Evolutionary conservation across 2,113 vertebrate species (phyloP).

Genomic region (Emydocephalus ijimae): DNA sequence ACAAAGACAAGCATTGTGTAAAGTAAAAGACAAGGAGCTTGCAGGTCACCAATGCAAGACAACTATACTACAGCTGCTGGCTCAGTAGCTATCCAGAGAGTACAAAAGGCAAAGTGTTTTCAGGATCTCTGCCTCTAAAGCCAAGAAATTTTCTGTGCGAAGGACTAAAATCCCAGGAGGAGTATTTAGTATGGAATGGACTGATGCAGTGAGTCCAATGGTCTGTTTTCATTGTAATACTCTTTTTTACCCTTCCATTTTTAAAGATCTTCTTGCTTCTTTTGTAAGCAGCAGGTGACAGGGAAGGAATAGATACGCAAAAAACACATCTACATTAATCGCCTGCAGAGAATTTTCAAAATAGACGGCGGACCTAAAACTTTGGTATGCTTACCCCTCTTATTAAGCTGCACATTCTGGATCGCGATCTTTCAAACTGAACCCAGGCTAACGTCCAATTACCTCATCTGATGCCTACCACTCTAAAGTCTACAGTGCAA

Average conservation of each 20-base stretch:
- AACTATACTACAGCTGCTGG: not conserved
- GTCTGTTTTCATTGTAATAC: not conserved
- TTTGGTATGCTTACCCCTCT: not conserved
- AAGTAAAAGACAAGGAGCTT: not conserved
- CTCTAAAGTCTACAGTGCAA: not conserved
- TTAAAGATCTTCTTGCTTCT: not conserved
- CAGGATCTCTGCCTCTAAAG: not conserved
- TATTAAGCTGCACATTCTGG: not conserved
- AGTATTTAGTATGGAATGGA: not conserved
- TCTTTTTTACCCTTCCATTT: not conserved
- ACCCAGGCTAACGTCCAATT: not conserved
- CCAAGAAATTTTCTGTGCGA: not conserved
- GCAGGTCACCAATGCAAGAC: not conserved
- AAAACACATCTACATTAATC: not conserved
- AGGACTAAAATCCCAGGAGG: not conserved
- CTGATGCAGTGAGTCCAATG: not conserved
- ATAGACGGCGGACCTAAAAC: not conserved
- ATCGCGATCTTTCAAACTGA: not conserved
- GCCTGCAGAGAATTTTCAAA: not conserved
- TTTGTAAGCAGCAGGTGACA: not conserved
- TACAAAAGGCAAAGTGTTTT: not conserved
- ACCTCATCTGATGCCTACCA: not conserved
- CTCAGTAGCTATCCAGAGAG: not conserved
- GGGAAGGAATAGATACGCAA: not conserved
- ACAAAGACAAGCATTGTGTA: not conserved